Conservation (phyloP, 1,140 invertebrate species). For the Heliconius melpomene region DNA sequence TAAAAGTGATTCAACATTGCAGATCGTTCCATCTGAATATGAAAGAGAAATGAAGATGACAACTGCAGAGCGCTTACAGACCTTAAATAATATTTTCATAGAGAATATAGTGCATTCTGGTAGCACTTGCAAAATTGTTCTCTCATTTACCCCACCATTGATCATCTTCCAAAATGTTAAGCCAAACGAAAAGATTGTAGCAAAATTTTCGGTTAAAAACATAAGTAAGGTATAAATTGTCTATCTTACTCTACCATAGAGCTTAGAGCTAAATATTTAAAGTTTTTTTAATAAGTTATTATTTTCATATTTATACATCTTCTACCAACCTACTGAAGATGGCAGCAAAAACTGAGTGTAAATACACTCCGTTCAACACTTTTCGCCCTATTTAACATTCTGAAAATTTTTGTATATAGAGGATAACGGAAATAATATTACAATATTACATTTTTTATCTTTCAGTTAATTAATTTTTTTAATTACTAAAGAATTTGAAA, state of each 20-base stretch:
- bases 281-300: neutral
- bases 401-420: neutral
- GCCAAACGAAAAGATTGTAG: slow-evolving; percentile 65
- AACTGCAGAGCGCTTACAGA: slow-evolving; percentile 58
- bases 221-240: slow-evolving; percentile 60
- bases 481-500: neutral
- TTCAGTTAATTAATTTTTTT: no score
- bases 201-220: slow-evolving; percentile 73
- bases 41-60: slow-evolving; percentile 66
- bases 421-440: no score
- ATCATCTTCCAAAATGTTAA: slow-evolving; percentile 73
- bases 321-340: no score
- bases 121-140: slow-evolving; percentile 45
- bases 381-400: neutral
- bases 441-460: no score
- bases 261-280: neutral
- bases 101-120: slow-evolving; percentile 54
- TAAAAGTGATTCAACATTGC: slow-evolving; percentile 21
- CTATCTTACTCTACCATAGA: neutral
- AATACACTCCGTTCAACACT: no score
- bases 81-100: slow-evolving; percentile 54
- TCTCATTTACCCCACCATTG: slow-evolving; percentile 63
- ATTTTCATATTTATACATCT: neutral
- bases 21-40: slow-evolving; percentile 73
- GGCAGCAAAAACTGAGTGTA: no score